Conservation (phyloP, 2,888 invertebrate species). For the Tipula unca region DNA sequence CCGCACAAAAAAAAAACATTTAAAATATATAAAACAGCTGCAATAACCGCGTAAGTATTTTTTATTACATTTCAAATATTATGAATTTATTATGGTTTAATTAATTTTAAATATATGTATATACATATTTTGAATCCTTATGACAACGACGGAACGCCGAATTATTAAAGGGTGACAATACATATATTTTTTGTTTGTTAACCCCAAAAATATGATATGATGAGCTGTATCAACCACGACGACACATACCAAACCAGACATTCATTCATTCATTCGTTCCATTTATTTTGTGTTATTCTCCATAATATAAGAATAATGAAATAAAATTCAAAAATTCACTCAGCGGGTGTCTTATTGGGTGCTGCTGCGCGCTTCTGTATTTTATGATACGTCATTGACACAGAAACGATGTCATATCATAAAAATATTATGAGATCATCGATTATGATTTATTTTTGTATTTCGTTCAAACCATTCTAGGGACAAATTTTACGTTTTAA, state of each 20-base stretch:
- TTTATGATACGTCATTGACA: background rate
- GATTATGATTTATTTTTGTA: no score
- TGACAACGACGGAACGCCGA: background rate
- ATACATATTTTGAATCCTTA: constrained; percentile 3
- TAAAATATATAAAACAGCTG: background rate
- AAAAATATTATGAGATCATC: background rate
- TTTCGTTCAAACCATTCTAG: no score
- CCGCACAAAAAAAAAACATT: background rate
- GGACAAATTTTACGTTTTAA: no score
- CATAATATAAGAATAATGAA: background rate
- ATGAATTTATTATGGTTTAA: constrained; percentile 14
- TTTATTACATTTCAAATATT: background rate
- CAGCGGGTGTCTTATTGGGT: background rate
- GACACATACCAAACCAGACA: background rate
- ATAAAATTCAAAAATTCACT: background rate
- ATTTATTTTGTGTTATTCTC: background rate
- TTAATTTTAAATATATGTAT: background rate
- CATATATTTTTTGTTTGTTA: background rate
- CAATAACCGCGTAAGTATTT: background rate
- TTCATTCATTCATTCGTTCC: background rate
- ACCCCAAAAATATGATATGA: background rate
- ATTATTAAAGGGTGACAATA: background rate
- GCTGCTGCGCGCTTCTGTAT: background rate
- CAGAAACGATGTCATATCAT: background rate
- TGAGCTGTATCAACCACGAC: background rate